Base-by-base conservation (phyloP, 2,797 vertebrate species). In the Alca torda region DNA sequence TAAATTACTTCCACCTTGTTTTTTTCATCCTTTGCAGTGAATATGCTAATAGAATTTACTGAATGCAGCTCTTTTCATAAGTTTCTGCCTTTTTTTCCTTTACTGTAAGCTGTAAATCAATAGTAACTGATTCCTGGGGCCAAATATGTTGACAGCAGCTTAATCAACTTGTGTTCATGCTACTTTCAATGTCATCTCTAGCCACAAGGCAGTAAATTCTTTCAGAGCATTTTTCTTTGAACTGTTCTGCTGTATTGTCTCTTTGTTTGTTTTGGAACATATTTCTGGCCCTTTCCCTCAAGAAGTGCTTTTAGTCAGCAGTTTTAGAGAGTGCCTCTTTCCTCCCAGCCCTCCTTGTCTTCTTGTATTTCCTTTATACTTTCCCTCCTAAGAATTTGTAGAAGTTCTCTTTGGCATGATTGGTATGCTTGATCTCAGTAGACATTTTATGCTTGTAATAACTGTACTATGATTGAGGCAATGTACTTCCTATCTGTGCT, bases 111-210 rank as follows among this genome's bases (percentile, higher is more conserved):
- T 84, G 64, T 90, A 96, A 97, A 96, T 97, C 86, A 96, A 96
- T 96, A 90, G 53, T 74, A 97, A 96, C 93, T 80, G 88, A 97
- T 97, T 89, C 88, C 90, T 79, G 70, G 37, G 84, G 88, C 43
- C 70, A 94, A 96, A 96, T 80, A 89, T 89, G 48, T 85, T 97
- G 94, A 96, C 80, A 95, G 94, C 93, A 96, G 75, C 68, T 96
- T 94, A 95, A 90, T 94, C 82, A 95, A 77, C 84, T 70, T 43
- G 87, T 90, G 63, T 91, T 77, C 46, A 81, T 87, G 80, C 31
- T 95, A 94, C 63, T 93, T 97, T 96, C 96, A 97, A 96, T 96
- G 97, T 96, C 94, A 95, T 93, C 83, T 95, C 53, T 91, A 97
- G 88, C 95, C 90, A 96, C 87, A 97, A 98, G 95, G 89, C 88